Conservation (phyloP, 2,113 vertebrate genomes). For the Pseudolaguvia tuberculata region DNA sequence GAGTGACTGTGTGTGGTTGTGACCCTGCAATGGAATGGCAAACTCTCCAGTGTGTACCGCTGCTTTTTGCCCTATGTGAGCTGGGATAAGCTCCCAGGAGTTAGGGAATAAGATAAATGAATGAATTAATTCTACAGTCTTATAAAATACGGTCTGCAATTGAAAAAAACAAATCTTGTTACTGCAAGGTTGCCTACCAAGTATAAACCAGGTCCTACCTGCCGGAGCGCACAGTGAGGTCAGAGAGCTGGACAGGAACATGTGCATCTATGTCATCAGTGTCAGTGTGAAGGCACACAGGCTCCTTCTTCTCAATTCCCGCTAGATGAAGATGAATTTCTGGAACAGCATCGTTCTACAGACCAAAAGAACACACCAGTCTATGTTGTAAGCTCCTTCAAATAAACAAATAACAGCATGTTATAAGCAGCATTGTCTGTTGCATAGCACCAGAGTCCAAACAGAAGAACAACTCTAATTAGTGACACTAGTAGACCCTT, state of each 20-base stretch:
- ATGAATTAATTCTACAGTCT: too few species aligned
- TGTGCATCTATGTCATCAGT: conserved; percentile 64
- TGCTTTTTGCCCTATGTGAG: too few species aligned
- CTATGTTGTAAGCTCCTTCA: too few species aligned
- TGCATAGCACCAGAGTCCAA: neutral
- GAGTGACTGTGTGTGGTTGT: too few species aligned
- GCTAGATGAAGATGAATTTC: conserved; percentile 66
- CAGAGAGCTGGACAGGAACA: conserved; percentile 60
- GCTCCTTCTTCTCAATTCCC: conserved; percentile 41
- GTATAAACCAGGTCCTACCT: conserved; percentile 62
- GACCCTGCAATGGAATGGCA: too few species aligned
- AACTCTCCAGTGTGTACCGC: too few species aligned
- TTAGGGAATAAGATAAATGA: too few species aligned
- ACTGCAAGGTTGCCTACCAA: neutral
- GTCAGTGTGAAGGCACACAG: conserved; percentile 61
- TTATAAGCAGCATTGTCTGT: neutral
- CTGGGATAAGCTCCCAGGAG: too few species aligned
- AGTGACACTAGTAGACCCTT: too few species aligned
- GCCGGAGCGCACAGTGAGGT: conserved; percentile 72
- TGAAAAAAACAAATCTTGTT: too few species aligned
- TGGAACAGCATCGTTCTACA: conserved; percentile 70
- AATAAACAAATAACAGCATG: neutral
- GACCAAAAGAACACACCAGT: conserved; percentile 24
- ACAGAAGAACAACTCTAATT: too few species aligned
- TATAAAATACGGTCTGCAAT: too few species aligned